Evolutionary conservation across 2,888 invertebrate species (phyloP), one percentile per base, ranked within the genome.

Genomic region (Carterocephalus palaemon): DNA sequence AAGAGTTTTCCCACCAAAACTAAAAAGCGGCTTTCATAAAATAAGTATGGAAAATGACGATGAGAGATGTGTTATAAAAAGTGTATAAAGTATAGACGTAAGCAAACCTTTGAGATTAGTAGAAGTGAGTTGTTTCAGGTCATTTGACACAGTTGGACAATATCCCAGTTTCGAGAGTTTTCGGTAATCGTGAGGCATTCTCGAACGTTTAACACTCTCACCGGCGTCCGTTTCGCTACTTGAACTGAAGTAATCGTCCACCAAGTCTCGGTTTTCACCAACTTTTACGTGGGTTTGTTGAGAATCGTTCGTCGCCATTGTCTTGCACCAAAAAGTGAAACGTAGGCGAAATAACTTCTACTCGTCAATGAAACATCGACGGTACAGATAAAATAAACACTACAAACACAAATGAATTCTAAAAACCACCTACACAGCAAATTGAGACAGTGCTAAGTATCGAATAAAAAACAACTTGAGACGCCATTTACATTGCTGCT

Each of bases 391-490:
- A 59, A 58, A 58, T 62, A 62, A 62, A 66, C 64, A 65, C 50
- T 64, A 59, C 64, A 56, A 65, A 62, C 59, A 57, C 47, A 51
- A 58, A 63, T 54, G 64, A 57, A 57, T 63, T 58, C 53, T 56
- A 60, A 53, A 64, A 68, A n/a, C n/a, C n/a, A n/a, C n/a, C 62
- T 57, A 60, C 64, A 57, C 57, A 57, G 46, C 67, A 63, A 57
- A 62, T 71, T 69, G 71, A 76, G 77, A 81, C 81, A 80, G 71
- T 75, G 75, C 75, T 67, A 75, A 67, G 70, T 71, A 68, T 65
- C 56, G 68, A 73, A 69, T 79, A 80, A 81, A 86, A 86, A 83
- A 85, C 84, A 86, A 84, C 77, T 75, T 78, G 76, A 81, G 86
- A 85, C 86, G 86, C 86, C 86, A 86, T 86, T 86, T 84, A 68